Base-by-base conservation (phyloP, 2,113 vertebrate genomes). In the Prochilodus magdalenae region DNA sequence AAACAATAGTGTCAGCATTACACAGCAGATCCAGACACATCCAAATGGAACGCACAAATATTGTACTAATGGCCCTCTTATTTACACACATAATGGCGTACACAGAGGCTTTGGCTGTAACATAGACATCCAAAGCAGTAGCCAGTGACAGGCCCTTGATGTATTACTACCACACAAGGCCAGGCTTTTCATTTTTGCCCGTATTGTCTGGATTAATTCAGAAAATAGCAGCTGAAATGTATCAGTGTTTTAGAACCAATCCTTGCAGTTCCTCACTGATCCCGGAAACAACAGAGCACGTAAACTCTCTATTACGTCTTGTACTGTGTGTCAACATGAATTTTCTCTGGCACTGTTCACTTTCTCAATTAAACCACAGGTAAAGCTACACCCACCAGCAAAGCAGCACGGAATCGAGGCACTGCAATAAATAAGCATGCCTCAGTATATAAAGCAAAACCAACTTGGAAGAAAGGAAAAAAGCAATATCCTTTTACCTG, bases 1-100 rank as follows among this genome's bases (percentile, higher is more conserved):
- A 26, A 70, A 82, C 49, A 69, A 59, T 75, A 69, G 47, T 75
- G 65, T 73, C 27, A 69, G 44, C 27, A 69, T 76, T 57, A 76
- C 75, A 33, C 66, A n/a, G 24, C 24, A 30, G 30, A 71, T 79
- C 16, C 27, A 47, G 20, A 70, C 7, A 27, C 66, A 70, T 79
- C n/a, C 24, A 59, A 55, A 40, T 59, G 24, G 33, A 69, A 36
- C 7, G 30, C 12, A 60, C 53, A 62, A 79, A 72, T 62, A n/a
- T 26, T 47, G 33, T 16, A 71, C 55, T 72, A 79, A 22, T 71
- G 33, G 12, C n/a, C 77, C 77, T 36, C 59, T 71, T 60, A 47
- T 57, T 60, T 70, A 62, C 77, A 60, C 26, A 79, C 51, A 40
- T 60, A 40, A 79, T 40, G 40, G 36, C 33, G 0, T 40, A 66